Percentiles rank a stretch among this genome's conserved stretches.
Evolutionary conservation across 2,888 invertebrate species (phyloP).

Genomic region (Thymelicus acteon): DNA sequence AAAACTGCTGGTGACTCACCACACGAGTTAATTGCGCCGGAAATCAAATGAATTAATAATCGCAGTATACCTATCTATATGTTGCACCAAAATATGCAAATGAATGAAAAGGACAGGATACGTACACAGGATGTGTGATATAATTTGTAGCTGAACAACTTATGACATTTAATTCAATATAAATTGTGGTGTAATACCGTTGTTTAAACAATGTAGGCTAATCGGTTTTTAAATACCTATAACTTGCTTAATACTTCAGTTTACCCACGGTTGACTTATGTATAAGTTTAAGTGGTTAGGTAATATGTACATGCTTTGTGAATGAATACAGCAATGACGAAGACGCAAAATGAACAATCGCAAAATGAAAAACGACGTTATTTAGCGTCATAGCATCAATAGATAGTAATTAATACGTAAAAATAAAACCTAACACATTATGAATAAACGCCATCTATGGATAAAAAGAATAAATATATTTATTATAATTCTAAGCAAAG

Average conservation of each 20-base stretch:
- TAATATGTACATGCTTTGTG: too few species aligned
- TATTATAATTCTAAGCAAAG: constrained; percentile 9
- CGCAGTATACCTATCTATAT: constrained; percentile 9
- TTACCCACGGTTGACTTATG: not conserved
- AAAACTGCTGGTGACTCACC: constrained; percentile 22
- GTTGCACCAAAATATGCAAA: constrained; percentile 36
- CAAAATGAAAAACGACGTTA: not conserved
- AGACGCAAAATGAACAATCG: not conserved
- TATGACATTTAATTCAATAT: constrained; percentile 33
- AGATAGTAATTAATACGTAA: too few species aligned
- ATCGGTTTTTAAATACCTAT: not conserved
- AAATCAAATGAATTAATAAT: constrained; percentile 38
- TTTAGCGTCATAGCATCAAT: too few species aligned
- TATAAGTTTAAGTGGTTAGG: not conserved
- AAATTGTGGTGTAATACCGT: constrained; percentile 20
- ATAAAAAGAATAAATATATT: not conserved
- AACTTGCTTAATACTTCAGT: not conserved
- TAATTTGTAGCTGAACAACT: constrained; percentile 32
- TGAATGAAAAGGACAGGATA: constrained; percentile 37
- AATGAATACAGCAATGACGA: not conserved
- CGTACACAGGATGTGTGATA: constrained; percentile 35
- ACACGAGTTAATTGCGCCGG: constrained; percentile 31
- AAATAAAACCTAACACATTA: too few species aligned
- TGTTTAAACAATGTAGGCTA: constrained; percentile 12
- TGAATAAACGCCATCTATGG: too few species aligned